Percentiles rank a stretch among this genome's conserved stretches.
Conservation (phyloP, 2,888 invertebrate species). For the Meandrusa payeni region DNA sequence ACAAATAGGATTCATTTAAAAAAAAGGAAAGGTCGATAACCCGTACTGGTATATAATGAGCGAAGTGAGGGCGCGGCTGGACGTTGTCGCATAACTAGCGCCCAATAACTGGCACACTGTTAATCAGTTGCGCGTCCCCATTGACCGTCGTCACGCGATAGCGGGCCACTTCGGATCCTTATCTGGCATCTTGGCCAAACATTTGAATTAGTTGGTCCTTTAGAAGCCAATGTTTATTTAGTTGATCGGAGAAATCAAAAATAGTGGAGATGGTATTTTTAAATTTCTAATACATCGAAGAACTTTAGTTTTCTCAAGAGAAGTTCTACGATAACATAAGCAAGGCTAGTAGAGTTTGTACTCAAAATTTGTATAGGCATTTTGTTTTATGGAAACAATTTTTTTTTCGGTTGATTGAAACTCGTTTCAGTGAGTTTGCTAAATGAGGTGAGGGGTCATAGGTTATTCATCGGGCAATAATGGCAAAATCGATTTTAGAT, state of each 20-base stretch:
- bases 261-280: too few relatives aligned
- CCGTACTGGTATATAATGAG: slow-evolving; percentile 23
- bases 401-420: too few relatives aligned
- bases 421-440: too few relatives aligned
- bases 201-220: slow-evolving; percentile 11
- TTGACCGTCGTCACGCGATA: slow-evolving; percentile 21
- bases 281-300: too few relatives aligned
- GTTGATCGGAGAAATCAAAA: too few relatives aligned
- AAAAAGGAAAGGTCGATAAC: slow-evolving; percentile 29
- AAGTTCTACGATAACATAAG: too few relatives aligned
- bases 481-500: too few relatives aligned
- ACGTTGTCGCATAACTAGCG: slow-evolving; percentile 30
- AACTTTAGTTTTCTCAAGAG: too few relatives aligned
- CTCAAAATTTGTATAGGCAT: too few relatives aligned
- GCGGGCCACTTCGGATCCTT: slow-evolving; percentile 10
- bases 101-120: slow-evolving; percentile 25
- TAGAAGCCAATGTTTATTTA: not conserved
- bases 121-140: slow-evolving; percentile 26
- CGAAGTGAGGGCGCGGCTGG: slow-evolving; percentile 28
- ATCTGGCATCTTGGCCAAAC: slow-evolving; percentile 16
- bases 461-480: too few relatives aligned
- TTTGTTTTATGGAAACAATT: not conserved
- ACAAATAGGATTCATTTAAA: slow-evolving; percentile 3
- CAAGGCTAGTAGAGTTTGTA: too few relatives aligned
- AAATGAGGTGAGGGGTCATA: too few relatives aligned